Evolutionary conservation across 1,140 invertebrate species (phyloP), one percentile per base, ranked within the genome.

Genomic region (Heliconius hermathena): DNA sequence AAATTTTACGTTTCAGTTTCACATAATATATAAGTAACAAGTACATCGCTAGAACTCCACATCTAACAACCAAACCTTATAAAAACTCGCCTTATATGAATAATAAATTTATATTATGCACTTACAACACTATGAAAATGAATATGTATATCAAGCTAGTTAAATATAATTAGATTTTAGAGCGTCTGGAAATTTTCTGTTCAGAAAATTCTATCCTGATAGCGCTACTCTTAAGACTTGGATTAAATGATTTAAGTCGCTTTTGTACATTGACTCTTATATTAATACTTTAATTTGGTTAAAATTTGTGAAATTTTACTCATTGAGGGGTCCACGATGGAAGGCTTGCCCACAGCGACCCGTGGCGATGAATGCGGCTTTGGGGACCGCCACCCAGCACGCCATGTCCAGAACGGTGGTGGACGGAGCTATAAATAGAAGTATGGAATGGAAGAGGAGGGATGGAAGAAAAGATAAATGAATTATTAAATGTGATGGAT

Each of bases 81-180:
- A 72, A 73, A 74, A 71, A 81, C 74, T 74, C 74, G 76, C 76
- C 76, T 84, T 82, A 73, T 76, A 73, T 77, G 82, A 84, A 82
- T 82, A 84, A 82, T 82, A 83, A 82, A 77, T 83, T 77, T 74
- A 78, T 82, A 82, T 82, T 80, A 83, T 57, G 82, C 82, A 79
- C 75, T 78, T 36, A 71, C 76, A 57, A 77, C 73, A 79, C 78
- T 83, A 83, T 72, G 76, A 76, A 77, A 78, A 82, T 82, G 78
- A 80, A 80, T 83, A 83, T 77, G 72, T 81, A 79, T 81, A 72
- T 46, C 29, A 72, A 46, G 74, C 77, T 79, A 81, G 71, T 81
- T 74, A 52, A 83, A 83, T 76, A 80, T 83, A 74, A 83, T 83
- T 83, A 83, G 74, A 77, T 38, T 57, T 71, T 77, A 76, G 77